Evolutionary conservation across 2,113 vertebrate genomes (phyloP).

Genomic region (Puntigrus tetrazona): DNA sequence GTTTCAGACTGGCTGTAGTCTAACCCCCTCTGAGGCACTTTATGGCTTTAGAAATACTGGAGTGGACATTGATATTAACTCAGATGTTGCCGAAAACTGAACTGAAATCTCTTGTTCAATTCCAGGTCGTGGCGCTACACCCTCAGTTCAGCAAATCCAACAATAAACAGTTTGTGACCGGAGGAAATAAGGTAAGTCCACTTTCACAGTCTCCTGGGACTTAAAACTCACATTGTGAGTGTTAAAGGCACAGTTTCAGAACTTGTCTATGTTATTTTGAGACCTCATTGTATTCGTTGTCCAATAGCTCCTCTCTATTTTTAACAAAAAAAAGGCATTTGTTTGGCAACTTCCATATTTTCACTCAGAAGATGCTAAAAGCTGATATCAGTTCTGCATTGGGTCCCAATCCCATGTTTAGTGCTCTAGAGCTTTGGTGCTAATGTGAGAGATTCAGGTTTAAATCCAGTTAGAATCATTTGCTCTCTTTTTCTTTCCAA

Average conservation of each 20-base stretch:
- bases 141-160: constrained; percentile 91
- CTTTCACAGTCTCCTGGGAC: neutral
- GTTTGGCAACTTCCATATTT: neutral
- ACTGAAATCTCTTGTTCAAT: constrained; percentile 29
- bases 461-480: neutral
- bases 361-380: neutral
- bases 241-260: neutral
- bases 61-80: constrained; percentile 25
- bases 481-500: neutral
- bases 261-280: neutral
- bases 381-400: neutral
- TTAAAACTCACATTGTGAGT: neutral
- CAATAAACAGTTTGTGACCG: constrained; percentile 97
- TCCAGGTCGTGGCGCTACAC: constrained; percentile 85
- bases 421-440: neutral
- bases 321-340: neutral
- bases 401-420: neutral
- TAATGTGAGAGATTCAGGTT: neutral
- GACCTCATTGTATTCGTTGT: neutral
- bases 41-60: constrained; percentile 1
- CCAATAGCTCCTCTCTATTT: neutral
- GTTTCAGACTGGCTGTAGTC: constrained; percentile 26
- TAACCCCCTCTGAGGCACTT: constrained; percentile 21
- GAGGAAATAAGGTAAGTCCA: constrained; percentile 90
- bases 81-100: constrained; percentile 2